Conservation (phyloP, 2,797 vertebrate species). For the Poeciliopsis infans region DNA sequence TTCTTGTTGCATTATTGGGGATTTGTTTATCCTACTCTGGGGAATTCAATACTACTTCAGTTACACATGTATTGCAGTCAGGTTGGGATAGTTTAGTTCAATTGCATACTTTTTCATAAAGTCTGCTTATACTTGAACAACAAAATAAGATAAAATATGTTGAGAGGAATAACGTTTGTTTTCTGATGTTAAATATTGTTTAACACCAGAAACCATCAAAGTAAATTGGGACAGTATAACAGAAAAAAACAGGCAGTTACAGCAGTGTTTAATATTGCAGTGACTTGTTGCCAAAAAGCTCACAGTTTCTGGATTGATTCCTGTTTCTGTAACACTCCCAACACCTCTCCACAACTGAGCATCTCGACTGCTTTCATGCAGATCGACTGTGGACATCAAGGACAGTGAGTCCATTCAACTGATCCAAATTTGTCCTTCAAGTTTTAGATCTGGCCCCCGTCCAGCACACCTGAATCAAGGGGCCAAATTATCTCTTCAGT, state of each 20-base stretch:
- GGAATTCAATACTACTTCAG: conserved; percentile 5
- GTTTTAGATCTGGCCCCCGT: not conserved
- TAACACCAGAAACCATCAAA: too few relatives aligned
- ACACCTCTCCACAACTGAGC: not conserved
- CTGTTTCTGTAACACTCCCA: not conserved
- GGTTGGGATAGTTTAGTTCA: not conserved
- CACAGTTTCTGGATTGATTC: not conserved
- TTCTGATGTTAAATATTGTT: not conserved
- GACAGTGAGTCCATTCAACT: not conserved
- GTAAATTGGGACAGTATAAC: not conserved
- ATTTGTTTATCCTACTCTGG: conserved; percentile 2
- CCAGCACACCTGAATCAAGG: not conserved
- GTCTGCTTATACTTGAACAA: not conserved
- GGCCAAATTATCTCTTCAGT: not conserved
- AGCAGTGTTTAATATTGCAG: not conserved
- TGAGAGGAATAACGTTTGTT: not conserved
- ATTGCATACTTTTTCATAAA: not conserved
- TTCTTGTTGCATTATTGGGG: conserved; percentile 2
- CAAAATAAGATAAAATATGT: not conserved
- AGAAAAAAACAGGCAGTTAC: not conserved
- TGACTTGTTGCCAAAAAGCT: not conserved
- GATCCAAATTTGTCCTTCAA: not conserved
- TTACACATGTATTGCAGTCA: not conserved
- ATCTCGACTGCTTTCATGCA: not conserved
- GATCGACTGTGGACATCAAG: not conserved